Evolutionary conservation across 2,113 vertebrate genomes (phyloP), one percentile per base, ranked within the genome.

Genomic region (Phycodurus eques): DNA sequence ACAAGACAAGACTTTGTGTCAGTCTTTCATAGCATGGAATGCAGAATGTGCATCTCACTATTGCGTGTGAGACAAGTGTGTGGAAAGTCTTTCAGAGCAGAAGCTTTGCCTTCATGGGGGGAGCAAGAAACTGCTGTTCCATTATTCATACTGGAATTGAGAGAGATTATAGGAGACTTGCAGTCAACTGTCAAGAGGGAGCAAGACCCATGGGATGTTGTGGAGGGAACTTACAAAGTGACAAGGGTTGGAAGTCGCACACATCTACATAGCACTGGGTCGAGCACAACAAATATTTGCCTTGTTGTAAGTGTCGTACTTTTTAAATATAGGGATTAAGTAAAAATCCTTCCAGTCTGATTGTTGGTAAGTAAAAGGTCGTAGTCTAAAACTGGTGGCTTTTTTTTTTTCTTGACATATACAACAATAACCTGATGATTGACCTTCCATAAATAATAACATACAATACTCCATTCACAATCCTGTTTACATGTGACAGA

Each of bases 11-110:
- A 2, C 35, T 7, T 68, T 62, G 66, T 11, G 3, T 78, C 61
- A 42, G 42, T 46, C 60, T 67, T 67, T 51, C 19, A 27, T 64
- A 49, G 72, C 57, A 59, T 64, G 70, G 54, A 68, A 59, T 71
- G 76, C 77, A 72, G 61, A 74, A 65, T 73, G 71, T 71, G 77
- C 72, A 60, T 39, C 61, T 67, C 67, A 71, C 73, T 65, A 61
- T 14, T 44, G 71, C 39, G 72, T 74, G 75, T 10, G 0, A 64
- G 60, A 85, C 68, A 46, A 67, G 46, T 1, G 62, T 65, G 72
- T 75, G 72, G 5, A 70, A 68, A 81, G 72, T 76, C 62, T 57
- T n/a, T 71, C 75, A 77, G 84, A 80, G 74, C 76, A 51, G 72
- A 74, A 81, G 67, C 74, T 78, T 77, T 4, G 49, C 49, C 71